phyloP scores from a whole-genome alignment of 35 echinoderm and acorn worm genomes.

The Apostichopus japonicus region DNA sequence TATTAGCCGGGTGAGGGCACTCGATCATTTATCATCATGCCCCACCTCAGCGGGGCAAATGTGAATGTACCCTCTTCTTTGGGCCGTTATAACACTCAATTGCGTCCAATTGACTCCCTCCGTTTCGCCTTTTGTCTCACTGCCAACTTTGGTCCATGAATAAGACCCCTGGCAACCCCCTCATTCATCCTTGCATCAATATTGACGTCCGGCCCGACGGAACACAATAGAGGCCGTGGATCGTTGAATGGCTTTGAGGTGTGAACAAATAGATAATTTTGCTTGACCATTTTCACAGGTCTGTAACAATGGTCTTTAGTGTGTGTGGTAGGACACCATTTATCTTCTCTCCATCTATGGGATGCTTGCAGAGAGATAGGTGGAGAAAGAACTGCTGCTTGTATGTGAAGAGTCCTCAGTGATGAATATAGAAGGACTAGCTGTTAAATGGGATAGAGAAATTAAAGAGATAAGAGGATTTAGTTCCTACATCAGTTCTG shows the following conservation, averaged over 20 bases:
- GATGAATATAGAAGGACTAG: too few relatives aligned
- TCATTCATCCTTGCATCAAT: constrained; percentile 21
- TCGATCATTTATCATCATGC: too few relatives aligned
- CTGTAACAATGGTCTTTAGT: constrained; percentile 5
- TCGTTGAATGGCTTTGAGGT: neutral
- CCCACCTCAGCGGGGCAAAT: too few relatives aligned
- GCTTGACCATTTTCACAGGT: constrained; percentile 21
- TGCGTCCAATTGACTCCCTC: neutral
- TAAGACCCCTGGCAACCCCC: constrained; percentile 29
- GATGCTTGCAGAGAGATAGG: too few relatives aligned
- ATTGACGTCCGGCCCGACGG: neutral
- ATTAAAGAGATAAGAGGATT: too few relatives aligned
- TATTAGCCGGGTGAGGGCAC: too few relatives aligned
- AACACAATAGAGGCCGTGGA: neutral
- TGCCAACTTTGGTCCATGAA: neutral
- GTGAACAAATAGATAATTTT: constrained; percentile 41
- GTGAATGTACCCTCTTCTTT: neutral
- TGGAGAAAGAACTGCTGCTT: too few relatives aligned
- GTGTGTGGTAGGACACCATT: too few relatives aligned
- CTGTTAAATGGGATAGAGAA: too few relatives aligned
- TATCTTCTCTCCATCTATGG: too few relatives aligned
- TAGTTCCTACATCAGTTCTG: too few relatives aligned
- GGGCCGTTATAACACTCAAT: neutral
- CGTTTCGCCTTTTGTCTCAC: neutral
- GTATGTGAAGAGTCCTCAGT: too few relatives aligned